phyloP scores from a whole-genome alignment of 2,113 vertebrate genomes.

The Pongo pygmaeus region DNA sequence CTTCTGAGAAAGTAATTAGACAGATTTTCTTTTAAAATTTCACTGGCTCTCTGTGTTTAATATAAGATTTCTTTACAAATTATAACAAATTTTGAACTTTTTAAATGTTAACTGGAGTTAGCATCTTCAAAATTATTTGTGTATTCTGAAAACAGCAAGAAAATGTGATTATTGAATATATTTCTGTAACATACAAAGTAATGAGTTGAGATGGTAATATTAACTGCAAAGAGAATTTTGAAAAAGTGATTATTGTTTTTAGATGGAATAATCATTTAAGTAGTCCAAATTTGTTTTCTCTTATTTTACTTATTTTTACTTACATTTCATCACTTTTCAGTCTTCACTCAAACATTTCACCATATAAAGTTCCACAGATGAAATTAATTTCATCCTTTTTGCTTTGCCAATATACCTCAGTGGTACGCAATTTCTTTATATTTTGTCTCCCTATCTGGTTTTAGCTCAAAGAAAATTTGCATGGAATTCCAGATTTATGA shows the following conservation, averaged over 20 bases:
- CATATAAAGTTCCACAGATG: not conserved
- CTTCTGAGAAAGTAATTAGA: not conserved
- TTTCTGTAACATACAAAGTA: not conserved
- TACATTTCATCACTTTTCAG: not conserved
- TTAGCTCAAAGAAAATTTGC: not conserved
- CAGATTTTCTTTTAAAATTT: slow-evolving; percentile 5
- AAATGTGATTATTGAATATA: not conserved
- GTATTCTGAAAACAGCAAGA: not conserved
- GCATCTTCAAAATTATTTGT: slow-evolving; percentile 10
- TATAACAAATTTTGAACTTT: not conserved
- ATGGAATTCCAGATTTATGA: not conserved
- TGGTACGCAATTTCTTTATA: not conserved
- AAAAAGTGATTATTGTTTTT: not conserved
- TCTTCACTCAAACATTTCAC: not conserved
- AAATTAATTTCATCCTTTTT: not conserved
- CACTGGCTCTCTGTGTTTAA: not conserved
- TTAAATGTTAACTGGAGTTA: slow-evolving; percentile 6
- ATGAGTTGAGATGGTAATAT: not conserved
- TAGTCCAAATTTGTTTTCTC: not conserved
- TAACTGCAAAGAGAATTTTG: not conserved
- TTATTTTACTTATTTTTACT: not conserved
- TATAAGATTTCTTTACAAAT: not conserved
- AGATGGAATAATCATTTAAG: not conserved
- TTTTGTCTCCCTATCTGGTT: not conserved
- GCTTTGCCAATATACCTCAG: not conserved